These are phyloP conservation scores for Scylla paramamosain DNA, from an alignment of 1,140 invertebrate genomes.

Conservation along the genomic window DNA sequence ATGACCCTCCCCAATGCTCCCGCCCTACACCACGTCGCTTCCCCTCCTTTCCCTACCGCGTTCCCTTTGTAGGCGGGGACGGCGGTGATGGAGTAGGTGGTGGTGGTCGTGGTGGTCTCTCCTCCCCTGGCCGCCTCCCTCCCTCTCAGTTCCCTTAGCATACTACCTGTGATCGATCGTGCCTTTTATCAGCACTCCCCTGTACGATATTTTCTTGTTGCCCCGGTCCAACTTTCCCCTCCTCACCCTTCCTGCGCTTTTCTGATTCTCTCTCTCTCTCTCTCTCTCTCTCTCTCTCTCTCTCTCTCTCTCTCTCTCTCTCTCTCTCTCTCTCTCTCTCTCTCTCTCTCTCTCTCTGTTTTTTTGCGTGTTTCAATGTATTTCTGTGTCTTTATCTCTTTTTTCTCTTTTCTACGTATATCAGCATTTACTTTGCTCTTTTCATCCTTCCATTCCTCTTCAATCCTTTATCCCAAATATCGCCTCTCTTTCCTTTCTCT, in stretches of 20 bases:
- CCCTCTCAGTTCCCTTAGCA: too few species aligned
- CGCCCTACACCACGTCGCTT: too few species aligned
- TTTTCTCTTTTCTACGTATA: background rate
- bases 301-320: background rate
- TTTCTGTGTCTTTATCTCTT: background rate
- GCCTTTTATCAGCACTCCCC: slow-evolving; percentile 41
- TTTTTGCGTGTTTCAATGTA: background rate
- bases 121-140: too few species aligned
- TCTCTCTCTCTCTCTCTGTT: background rate
- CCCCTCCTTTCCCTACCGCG: too few species aligned
- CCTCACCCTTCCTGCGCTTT: background rate
- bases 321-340: background rate
- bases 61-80: background rate
- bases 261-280: slow-evolving; percentile 36
- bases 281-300: slow-evolving; percentile 54
- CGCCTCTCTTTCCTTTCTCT: background rate
- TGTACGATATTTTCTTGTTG: slow-evolving; percentile 31
- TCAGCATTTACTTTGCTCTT: too few species aligned
- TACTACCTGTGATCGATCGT: slow-evolving; percentile 40
- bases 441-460: too few species aligned
- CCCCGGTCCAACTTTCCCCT: background rate
- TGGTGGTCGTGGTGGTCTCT: background rate
- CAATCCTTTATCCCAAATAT: too few species aligned
- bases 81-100: slow-evolving; percentile 41
- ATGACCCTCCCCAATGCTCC: too few species aligned